Conservation (phyloP, 1,140 invertebrate species). For the Drosophila nannoptera region DNA sequence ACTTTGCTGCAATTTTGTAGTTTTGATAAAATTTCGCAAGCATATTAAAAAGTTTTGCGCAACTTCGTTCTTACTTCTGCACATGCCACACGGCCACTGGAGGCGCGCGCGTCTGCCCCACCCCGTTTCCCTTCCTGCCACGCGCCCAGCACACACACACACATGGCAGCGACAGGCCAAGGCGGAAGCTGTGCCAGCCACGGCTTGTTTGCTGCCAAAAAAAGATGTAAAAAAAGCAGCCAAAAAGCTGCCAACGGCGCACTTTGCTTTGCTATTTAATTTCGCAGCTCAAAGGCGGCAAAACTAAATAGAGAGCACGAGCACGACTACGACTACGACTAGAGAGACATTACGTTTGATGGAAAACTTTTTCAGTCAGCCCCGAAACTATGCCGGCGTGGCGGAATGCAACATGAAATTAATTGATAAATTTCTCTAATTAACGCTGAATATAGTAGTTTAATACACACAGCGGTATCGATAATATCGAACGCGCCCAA, state of each 20-base stretch:
- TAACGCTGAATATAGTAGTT: conserved; percentile 27
- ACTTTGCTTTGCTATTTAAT: conserved; percentile 76
- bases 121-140: neutral
- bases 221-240: conserved; percentile 36
- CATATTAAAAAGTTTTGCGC: conserved; percentile 77
- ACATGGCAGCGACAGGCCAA: conserved; percentile 68
- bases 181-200: conserved; percentile 65
- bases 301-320: conserved; percentile 36
- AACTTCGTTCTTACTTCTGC: conserved; percentile 76
- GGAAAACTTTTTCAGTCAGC: conserved; percentile 50
- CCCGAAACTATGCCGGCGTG: conserved; percentile 15
- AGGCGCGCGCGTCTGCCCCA: conserved; percentile 14
- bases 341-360: conserved; percentile 47
- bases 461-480: conserved; percentile 1
- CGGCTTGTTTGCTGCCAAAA: conserved; percentile 72
- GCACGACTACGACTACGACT: no score
- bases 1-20: conserved; percentile 78
- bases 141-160: conserved; percentile 53
- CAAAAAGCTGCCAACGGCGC: conserved; percentile 48
- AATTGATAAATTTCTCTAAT: conserved; percentile 26
- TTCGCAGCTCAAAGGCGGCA: conserved; percentile 70
- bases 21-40: conserved; percentile 78
- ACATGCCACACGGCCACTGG: conserved; percentile 56
- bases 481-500: conserved; percentile 1
- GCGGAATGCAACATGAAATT: neutral